Evolutionary conservation across 2,888 invertebrate genomes (phyloP).

Genomic region (Ochlodes sylvanus): DNA sequence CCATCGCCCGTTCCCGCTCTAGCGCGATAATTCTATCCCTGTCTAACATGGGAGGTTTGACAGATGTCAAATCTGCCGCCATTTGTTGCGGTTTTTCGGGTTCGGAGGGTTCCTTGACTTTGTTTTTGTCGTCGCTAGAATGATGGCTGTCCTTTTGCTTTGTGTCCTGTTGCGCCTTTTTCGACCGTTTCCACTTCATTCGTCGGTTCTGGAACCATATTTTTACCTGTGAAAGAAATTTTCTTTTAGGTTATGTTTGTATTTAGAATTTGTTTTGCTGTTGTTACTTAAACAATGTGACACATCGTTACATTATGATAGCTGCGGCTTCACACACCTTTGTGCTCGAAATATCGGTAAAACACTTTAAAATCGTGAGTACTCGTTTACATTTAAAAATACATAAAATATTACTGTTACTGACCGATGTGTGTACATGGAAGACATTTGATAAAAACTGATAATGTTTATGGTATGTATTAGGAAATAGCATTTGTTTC

Average conservation of each 20-base stretch:
- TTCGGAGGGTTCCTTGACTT: slow-evolving; percentile 62
- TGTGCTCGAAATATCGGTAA: no score
- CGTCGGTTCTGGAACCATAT: slow-evolving; percentile 99
- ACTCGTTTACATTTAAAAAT: no score
- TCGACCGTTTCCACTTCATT: slow-evolving; percentile 99
- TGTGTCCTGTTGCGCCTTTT: slow-evolving; percentile 96
- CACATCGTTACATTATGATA: no score
- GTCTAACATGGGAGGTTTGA: slow-evolving; percentile 77
- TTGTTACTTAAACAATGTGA: no score
- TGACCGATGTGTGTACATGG: no score
- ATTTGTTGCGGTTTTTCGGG: slow-evolving; percentile 65
- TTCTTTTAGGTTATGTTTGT: not conserved
- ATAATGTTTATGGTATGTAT: no score
- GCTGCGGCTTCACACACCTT: no score
- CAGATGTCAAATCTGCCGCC: slow-evolving; percentile 78
- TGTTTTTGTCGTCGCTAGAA: slow-evolving; percentile 68
- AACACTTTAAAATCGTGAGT: no score
- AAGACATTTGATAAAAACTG: no score
- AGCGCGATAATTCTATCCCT: slow-evolving; percentile 80
- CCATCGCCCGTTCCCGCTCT: slow-evolving; percentile 78
- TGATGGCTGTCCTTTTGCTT: slow-evolving; percentile 82
- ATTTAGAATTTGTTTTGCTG: no score
- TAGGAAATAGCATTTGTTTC: no score
- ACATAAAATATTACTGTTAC: no score
- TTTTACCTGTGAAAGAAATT: slow-evolving; percentile 90